Conservation (phyloP, 2,797 vertebrate genomes). For the Sebastes matsubarae region DNA sequence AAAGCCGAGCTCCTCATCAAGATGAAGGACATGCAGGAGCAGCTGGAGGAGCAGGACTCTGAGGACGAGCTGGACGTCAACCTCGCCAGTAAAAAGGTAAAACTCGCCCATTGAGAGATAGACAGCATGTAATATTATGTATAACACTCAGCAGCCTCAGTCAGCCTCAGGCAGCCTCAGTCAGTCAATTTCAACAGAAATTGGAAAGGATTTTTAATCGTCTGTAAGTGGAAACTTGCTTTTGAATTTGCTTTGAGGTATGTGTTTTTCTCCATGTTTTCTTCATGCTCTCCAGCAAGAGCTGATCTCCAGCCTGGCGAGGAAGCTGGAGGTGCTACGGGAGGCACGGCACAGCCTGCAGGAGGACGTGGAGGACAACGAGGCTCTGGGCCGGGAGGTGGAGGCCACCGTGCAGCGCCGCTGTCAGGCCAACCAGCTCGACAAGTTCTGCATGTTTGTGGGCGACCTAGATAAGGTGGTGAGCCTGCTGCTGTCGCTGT, state of each 20-base stretch:
- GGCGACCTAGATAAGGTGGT: constrained; percentile 99
- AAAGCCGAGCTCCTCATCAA: constrained; percentile 97
- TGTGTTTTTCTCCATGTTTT: background rate
- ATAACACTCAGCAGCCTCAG: background rate
- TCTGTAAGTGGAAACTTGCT: too few species aligned
- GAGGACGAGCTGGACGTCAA: constrained; percentile 90
- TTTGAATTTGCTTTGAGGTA: background rate
- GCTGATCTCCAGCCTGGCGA: constrained; percentile 94
- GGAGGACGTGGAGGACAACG: constrained; percentile 94
- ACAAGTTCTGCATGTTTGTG: constrained; percentile 98
- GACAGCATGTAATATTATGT: background rate
- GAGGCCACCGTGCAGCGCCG: constrained; percentile 90
- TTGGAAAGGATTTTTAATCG: too few species aligned
- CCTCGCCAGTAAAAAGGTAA: constrained; percentile 92
- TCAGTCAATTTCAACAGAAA: too few species aligned
- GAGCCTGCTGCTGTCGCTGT: constrained; percentile 94
- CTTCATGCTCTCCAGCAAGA: constrained; percentile 88
- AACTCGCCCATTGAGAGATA: background rate
- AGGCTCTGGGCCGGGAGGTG: constrained; percentile 91
- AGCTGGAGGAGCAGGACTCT: constrained; percentile 83
- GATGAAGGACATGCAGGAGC: constrained; percentile 93
- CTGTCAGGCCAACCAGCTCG: constrained; percentile 95
- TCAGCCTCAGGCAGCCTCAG: background rate
- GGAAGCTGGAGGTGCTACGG: constrained; percentile 92
- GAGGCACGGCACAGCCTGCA: constrained; percentile 92